phyloP scores from a whole-genome alignment of 1,140 invertebrate species.

The Drosophila auraria region DNA sequence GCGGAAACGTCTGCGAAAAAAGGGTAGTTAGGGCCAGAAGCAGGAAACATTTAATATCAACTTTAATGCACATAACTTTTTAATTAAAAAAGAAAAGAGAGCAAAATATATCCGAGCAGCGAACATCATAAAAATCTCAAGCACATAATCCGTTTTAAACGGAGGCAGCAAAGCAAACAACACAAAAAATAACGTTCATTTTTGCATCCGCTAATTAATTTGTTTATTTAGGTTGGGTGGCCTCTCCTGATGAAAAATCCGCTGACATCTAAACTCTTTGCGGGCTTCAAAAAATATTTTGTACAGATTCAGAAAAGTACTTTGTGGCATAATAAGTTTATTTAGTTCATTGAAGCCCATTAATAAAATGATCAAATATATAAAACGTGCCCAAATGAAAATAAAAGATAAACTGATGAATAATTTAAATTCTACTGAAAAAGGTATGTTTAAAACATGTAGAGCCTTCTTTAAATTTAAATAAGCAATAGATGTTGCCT shows the following conservation, averaged over 20 bases:
- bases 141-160: constrained; percentile 71
- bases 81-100: constrained; percentile 65
- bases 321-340: too few species aligned
- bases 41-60: constrained; percentile 37
- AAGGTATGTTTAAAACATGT: background rate
- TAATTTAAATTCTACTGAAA: background rate
- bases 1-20: constrained; percentile 21
- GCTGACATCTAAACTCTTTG: constrained; percentile 29
- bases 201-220: constrained; percentile 68
- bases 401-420: too few species aligned
- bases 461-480: too few species aligned
- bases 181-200: constrained; percentile 31
- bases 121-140: constrained; percentile 53
- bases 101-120: constrained; percentile 9
- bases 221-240: constrained; percentile 68
- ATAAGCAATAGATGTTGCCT: too few species aligned
- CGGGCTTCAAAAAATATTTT: too few species aligned
- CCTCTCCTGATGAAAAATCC: constrained; percentile 28
- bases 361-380: too few species aligned
- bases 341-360: too few species aligned
- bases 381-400: too few species aligned
- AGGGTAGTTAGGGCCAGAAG: constrained; percentile 31
- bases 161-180: constrained; percentile 25
- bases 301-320: background rate
- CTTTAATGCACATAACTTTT: constrained; percentile 66